phyloP scores from a whole-genome alignment of 2,113 vertebrate species.

The Callipepla squamata region DNA sequence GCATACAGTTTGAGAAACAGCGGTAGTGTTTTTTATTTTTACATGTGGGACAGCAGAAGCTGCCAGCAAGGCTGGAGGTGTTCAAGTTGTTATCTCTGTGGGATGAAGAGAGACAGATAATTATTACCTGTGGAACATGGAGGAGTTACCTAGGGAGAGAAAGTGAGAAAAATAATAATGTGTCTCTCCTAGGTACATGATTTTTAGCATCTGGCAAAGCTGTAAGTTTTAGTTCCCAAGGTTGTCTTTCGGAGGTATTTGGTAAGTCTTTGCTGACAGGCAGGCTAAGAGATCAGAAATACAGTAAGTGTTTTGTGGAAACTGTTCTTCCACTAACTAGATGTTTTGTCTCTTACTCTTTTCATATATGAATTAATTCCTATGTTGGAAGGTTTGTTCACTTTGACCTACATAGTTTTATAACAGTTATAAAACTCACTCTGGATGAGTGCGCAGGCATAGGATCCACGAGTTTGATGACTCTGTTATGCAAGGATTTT shows the following conservation, averaged over 20 bases:
- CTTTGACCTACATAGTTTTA: background rate
- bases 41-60: background rate
- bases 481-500: background rate
- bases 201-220: constrained; percentile 14
- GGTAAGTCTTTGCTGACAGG: background rate
- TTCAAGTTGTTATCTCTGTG: constrained; percentile 34
- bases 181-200: background rate
- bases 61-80: background rate
- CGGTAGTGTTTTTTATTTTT: background rate
- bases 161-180: constrained; percentile 34
- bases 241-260: background rate
- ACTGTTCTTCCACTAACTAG: background rate
- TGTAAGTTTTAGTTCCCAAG: background rate
- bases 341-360: background rate
- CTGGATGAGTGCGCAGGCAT: rapidly evolving
- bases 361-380: background rate
- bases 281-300: background rate
- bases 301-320: background rate
- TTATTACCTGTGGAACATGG: constrained; percentile 40
- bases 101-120: constrained; percentile 51
- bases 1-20: constrained; percentile 11
- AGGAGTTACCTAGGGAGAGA: constrained; percentile 7
- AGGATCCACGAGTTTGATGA: background rate
- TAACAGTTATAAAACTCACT: background rate
- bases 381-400: background rate